phyloP scores from a whole-genome alignment of 2,797 vertebrate species.

The Paratrypauchen microcephalus region DNA sequence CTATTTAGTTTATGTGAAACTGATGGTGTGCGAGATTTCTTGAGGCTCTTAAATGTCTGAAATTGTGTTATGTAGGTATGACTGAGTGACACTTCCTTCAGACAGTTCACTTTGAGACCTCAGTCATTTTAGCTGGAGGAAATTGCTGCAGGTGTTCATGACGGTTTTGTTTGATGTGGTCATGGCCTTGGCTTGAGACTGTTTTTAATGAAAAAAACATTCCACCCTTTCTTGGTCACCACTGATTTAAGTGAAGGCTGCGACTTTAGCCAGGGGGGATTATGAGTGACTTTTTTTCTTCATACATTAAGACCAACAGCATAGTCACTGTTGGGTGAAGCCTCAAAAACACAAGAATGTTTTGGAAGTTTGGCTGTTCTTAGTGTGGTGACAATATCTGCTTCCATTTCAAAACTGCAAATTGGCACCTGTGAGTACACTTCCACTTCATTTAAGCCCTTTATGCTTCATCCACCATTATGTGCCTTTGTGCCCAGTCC shows the following conservation, averaged over 20 bases:
- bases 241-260: conserved; percentile 33
- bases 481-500: background rate
- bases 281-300: conserved; percentile 23
- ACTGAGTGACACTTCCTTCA: conserved; percentile 40
- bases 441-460: conserved; percentile 25
- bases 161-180: conserved; percentile 47
- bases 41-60: conserved; percentile 6
- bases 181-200: conserved; percentile 37
- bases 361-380: background rate
- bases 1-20: background rate
- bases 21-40: conserved; percentile 7
- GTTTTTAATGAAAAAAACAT: conserved; percentile 22
- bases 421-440: conserved; percentile 14
- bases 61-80: conserved; percentile 4
- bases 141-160: conserved; percentile 34
- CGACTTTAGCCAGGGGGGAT: conserved; percentile 16
- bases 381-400: background rate
- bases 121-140: conserved; percentile 40
- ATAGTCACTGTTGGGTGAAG: background rate
- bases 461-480: conserved; percentile 15
- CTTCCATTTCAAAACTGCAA: conserved; percentile 13
- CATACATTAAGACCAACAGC: background rate
- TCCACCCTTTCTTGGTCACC: conserved; percentile 32
- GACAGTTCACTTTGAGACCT: conserved; percentile 32
- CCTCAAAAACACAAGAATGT: background rate